These are phyloP conservation scores for Echinarachnius parma DNA, from an alignment of 53 echinoderm and acorn worm species.

Conservation along the genomic window DNA sequence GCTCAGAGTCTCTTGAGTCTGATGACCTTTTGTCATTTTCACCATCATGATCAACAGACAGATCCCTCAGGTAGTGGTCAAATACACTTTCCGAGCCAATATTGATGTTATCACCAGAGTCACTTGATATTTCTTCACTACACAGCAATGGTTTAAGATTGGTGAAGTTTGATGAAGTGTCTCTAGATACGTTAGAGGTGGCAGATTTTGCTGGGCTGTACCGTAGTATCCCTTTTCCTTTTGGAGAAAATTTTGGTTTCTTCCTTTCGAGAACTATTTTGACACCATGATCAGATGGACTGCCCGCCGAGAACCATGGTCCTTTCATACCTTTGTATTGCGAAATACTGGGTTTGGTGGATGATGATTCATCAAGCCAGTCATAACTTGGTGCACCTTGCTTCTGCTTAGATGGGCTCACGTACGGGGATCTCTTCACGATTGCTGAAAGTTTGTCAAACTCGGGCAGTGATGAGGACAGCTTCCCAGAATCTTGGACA, in stretches of 20 bases:
- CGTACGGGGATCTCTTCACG: conserved; percentile 3
- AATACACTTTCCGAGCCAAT: too few species aligned
- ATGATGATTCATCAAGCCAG: conserved; percentile 1
- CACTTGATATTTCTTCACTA: too few species aligned
- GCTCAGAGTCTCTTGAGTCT: too few species aligned
- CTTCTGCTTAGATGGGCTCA: not conserved
- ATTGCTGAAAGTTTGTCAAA: conserved; percentile 27
- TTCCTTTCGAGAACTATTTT: conserved; percentile 15
- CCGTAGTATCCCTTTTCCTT: conserved; percentile 13
- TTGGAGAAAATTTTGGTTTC: not conserved
- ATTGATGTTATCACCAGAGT: too few species aligned
- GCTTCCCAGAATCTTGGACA: not conserved
- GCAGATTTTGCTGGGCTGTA: too few species aligned
- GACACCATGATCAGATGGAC: conserved; percentile 13
- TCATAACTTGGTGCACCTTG: not conserved
- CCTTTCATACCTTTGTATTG: conserved; percentile 15
- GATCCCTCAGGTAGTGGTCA: too few species aligned
- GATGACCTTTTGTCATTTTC: too few species aligned
- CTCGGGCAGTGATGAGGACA: conserved; percentile 31
- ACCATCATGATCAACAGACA: too few species aligned
- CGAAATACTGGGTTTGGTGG: not conserved
- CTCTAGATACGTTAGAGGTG: too few species aligned
- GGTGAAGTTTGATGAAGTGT: too few species aligned
- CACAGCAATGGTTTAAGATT: too few species aligned
- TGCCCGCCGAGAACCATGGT: conserved; percentile 20